Base-by-base conservation (phyloP, 2,888 invertebrate genomes). In the Dascillus cervinus region DNA sequence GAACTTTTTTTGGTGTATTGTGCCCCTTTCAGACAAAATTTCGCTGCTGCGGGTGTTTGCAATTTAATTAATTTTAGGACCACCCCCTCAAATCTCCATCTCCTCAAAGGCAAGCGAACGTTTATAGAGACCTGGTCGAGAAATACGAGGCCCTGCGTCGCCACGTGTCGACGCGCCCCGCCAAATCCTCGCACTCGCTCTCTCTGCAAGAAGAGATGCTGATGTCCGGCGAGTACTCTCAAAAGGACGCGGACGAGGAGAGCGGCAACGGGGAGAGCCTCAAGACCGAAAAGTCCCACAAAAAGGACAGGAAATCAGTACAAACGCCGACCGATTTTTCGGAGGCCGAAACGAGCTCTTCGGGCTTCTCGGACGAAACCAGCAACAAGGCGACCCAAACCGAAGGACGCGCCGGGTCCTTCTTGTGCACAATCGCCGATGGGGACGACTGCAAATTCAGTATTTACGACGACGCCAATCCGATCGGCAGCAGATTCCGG, bases 361-460 rank as follows among this genome's bases (percentile, higher is more conserved):
- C 87, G 1, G 55, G 64, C 1, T 88, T 83, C 58, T 78, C 82
- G 1, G 89, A 88, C 53, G 88, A 88, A 60, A 86, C 83, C 1
- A 80, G 82, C 60, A 85, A 84, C 60, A 87, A 86, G 56, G 73
- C 73, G 2, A 88, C 88, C 3, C 88, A 89, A 56, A 89, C 88
- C 0, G 87, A 87, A 40, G 75, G 73, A 19, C 70, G 82, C 6
- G 79, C 82, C 0, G 87, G 86, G n/a, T 83, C 82, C 9, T 82
- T 87, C 62, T 67, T 88, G 28, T 87, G 86, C 65, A 83, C 85
- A 1, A 86, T 88, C 39, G 84, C 82, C 29, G 87, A 87, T 55
- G 87, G 87, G 6, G 86, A 86, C 47, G 84, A 87, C 57, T 86
- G 85, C 59, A 81, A 82, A 46, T 83, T 87, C 58, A 87, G 85